These are phyloP conservation scores for Listronotus bonariensis DNA, from an alignment of 1,140 invertebrate species.

Conservation along the genomic window DNA sequence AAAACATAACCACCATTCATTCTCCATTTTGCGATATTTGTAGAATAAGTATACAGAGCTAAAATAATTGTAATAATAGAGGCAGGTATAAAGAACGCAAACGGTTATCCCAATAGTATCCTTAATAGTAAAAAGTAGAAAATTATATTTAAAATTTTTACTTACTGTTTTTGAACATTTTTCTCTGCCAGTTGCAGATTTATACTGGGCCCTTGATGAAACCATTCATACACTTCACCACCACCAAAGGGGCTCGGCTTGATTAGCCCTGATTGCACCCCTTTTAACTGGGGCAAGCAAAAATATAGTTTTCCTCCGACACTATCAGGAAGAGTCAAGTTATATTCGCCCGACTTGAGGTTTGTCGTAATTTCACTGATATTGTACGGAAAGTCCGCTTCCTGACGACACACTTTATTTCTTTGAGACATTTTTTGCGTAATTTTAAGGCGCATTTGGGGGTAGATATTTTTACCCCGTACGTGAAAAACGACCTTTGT, in stretches of 20 bases:
- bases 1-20: too few relatives aligned
- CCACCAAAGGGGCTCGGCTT: slow-evolving; percentile 28
- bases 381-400: slow-evolving; percentile 40
- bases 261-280: slow-evolving; percentile 16
- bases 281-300: slow-evolving; percentile 41
- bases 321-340: slow-evolving; percentile 41
- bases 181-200: slow-evolving; percentile 17
- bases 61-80: too few relatives aligned
- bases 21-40: too few relatives aligned
- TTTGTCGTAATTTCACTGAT: slow-evolving; percentile 41
- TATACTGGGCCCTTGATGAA: slow-evolving; percentile 49
- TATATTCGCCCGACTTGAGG: slow-evolving; percentile 40
- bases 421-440: slow-evolving; percentile 42
- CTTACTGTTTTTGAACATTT: slow-evolving; percentile 21
- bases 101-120: too few relatives aligned
- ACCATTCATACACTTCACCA: slow-evolving; percentile 39
- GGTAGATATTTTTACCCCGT: slow-evolving; percentile 46
- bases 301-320: slow-evolving; percentile 46
- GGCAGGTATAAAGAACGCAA: too few relatives aligned
- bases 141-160: background rate
- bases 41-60: too few relatives aligned
- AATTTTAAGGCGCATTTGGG: slow-evolving; percentile 45
- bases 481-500: slow-evolving; percentile 47
- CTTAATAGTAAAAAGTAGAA: too few relatives aligned
- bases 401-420: slow-evolving; percentile 41